Percentiles rank a stretch among this genome's conserved stretches.
These are phyloP conservation scores for Sciurus vulgaris DNA, from an alignment of 2,797 vertebrate genomes.

Conservation along the genomic window DNA sequence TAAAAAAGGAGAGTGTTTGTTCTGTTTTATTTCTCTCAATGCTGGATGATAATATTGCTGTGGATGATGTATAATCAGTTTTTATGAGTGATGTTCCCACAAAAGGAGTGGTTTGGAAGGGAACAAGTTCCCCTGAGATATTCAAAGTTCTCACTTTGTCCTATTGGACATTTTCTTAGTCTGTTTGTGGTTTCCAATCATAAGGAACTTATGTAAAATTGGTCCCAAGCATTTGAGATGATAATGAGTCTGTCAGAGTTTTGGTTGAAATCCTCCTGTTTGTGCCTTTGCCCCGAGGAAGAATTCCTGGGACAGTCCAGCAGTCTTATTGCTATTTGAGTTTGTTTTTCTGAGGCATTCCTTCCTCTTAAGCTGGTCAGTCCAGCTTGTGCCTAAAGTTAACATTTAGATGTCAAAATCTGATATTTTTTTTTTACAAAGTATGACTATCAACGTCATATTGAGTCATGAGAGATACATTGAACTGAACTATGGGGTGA, in stretches of 20 bases:
- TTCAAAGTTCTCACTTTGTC: not conserved
- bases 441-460: not conserved
- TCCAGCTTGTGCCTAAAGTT: conserved; percentile 81
- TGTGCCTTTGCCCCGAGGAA: conserved; percentile 13
- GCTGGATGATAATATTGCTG: conserved; percentile 53
- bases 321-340: not conserved
- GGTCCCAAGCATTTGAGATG: conserved; percentile 34
- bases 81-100: conserved; percentile 80
- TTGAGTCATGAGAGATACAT: conserved; percentile 75
- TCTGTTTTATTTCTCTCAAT: conserved; percentile 76
- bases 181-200: conserved; percentile 34
- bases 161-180: not conserved
- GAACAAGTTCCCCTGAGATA: not conserved
- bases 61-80: conserved; percentile 71
- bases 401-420: conserved; percentile 81
- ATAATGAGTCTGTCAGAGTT: not conserved
- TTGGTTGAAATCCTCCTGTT: not conserved
- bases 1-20: conserved; percentile 79
- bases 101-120: conserved; percentile 68
- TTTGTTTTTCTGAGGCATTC: conserved; percentile 57
- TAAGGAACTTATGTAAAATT: conserved; percentile 13
- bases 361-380: conserved; percentile 82
- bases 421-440: conserved; percentile 74
- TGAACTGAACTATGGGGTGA: not conserved
- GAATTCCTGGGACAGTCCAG: not conserved